Evolutionary conservation across 2,888 invertebrate genomes (phyloP).

Genomic region (Melikaiella ostensackeni): DNA sequence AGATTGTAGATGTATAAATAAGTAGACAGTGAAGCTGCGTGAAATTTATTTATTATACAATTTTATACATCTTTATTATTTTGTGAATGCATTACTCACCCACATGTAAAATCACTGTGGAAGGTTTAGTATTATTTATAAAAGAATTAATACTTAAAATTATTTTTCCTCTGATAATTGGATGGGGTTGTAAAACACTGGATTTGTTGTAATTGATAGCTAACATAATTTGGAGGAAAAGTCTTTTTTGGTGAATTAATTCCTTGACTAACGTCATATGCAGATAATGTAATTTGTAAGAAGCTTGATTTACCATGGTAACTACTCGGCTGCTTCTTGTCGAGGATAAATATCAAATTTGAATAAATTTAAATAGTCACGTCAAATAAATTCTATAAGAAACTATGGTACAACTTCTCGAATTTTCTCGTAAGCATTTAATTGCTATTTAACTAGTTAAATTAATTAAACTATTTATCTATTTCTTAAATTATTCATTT

Average conservation of each 20-base stretch:
- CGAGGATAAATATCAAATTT: not conserved
- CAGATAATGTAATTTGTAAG: not conserved
- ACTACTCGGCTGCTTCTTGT: not conserved
- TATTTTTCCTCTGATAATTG: too few species aligned
- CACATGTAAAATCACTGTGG: too few species aligned
- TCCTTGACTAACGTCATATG: not conserved
- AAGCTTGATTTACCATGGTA: not conserved
- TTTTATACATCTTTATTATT: not conserved
- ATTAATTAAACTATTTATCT: not conserved
- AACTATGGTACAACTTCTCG: too few species aligned
- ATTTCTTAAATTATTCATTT: not conserved
- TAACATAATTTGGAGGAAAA: not conserved
- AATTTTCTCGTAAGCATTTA: too few species aligned
- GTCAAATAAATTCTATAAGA: too few species aligned
- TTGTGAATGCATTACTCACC: too few species aligned
- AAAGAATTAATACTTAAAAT: too few species aligned
- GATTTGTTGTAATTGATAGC: not conserved
- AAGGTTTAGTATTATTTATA: too few species aligned
- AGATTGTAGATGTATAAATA: not conserved
- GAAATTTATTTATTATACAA: not conserved
- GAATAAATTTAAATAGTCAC: not conserved
- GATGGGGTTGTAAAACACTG: not conserved
- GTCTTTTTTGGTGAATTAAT: not conserved
- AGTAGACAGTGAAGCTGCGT: too few species aligned
- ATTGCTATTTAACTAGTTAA: too few species aligned